A percentile compares a stretch with the other conserved stretches of the same genome.
These are phyloP conservation scores for Acipenser transmontanus DNA, from an alignment of 2,797 vertebrate genomes.

Conservation along the genomic window DNA sequence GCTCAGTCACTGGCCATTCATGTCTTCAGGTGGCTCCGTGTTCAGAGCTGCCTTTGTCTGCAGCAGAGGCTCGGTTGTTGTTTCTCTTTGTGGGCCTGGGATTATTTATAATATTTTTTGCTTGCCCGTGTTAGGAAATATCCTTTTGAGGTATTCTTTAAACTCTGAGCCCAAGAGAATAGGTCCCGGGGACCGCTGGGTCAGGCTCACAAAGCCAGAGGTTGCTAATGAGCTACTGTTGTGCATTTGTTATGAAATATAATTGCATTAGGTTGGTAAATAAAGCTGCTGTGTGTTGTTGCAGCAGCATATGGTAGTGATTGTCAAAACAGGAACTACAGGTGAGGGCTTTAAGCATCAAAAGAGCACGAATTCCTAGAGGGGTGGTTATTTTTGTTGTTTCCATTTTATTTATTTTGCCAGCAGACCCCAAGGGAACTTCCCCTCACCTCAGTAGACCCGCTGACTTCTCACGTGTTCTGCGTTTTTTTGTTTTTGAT, in stretches of 20 bases:
- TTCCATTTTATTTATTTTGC: background rate
- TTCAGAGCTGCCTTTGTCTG: too few relatives aligned
- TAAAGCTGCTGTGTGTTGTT: constrained; percentile 91
- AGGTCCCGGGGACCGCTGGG: constrained; percentile 33
- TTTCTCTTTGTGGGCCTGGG: too few relatives aligned
- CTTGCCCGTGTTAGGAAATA: too few relatives aligned
- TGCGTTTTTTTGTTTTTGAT: too few relatives aligned
- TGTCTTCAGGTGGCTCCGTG: too few relatives aligned
- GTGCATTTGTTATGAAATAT: constrained; percentile 92
- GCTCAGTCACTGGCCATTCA: too few relatives aligned
- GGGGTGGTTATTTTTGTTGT: background rate
- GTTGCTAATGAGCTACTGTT: constrained; percentile 94
- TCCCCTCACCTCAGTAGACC: too few relatives aligned
- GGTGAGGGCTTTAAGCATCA: constrained; percentile 28
- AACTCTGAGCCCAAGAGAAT: constrained; percentile 53
- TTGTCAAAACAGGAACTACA: constrained; percentile 85
- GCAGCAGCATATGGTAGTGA: constrained; percentile 81
- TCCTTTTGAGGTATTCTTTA: too few relatives aligned
- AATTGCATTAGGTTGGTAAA: constrained; percentile 94
- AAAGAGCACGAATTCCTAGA: background rate
- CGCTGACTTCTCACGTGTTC: too few relatives aligned
- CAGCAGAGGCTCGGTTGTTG: too few relatives aligned
- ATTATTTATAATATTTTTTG: too few relatives aligned
- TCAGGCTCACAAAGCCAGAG: constrained; percentile 69
- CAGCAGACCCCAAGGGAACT: too few relatives aligned